Base-by-base conservation (phyloP, 2,113 vertebrate species). In the Psophia crepitans region DNA sequence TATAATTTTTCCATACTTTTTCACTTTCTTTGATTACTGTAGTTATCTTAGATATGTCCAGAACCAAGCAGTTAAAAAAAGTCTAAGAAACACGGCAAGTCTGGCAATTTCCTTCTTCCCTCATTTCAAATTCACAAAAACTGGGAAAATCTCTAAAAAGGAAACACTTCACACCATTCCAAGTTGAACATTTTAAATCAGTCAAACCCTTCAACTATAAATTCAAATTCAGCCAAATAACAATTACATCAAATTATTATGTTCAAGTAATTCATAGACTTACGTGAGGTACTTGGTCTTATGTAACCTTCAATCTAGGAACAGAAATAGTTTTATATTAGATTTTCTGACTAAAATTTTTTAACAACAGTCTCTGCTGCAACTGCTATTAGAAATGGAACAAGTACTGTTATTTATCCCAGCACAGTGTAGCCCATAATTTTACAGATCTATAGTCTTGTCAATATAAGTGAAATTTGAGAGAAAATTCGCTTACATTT, bases 291-390 rank as follows among this genome's bases (percentile, higher is more conserved):
- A 83, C 85, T 26, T 63, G 85, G 65, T 84, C 77, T 92, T 54
- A 37, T 0, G 7, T 32, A 94, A 83, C 51, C 89, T 93, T 96
- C 95, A 56, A 20, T 46, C 97, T 97, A 87, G 61, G 53, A 95
- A 88, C 0, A 93, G 24, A 87, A 82, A 18, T 20, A 27, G 17
- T 27, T 89, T 94, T 21, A 2, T 54, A 53, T 97, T 86, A 94
- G 63, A 94, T 51, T 43, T 81, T 46, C 16, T 84, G 39, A 74
- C 63, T 44, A 44, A 81, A 85, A 83, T 79, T 68, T 57, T 5
- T 0, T 20, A 63, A 39, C 35, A 71, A 58, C 43, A 78, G 30
- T 60, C 48, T 68, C 33, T 79, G 60, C 12, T 22, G 53, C 63
- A 89, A 57, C 37, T 73, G 14, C 22, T 22, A 77, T 73, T 44